These are phyloP conservation scores for Pempheris klunzingeri DNA, from an alignment of 2,797 vertebrate genomes.

Conservation along the genomic window DNA sequence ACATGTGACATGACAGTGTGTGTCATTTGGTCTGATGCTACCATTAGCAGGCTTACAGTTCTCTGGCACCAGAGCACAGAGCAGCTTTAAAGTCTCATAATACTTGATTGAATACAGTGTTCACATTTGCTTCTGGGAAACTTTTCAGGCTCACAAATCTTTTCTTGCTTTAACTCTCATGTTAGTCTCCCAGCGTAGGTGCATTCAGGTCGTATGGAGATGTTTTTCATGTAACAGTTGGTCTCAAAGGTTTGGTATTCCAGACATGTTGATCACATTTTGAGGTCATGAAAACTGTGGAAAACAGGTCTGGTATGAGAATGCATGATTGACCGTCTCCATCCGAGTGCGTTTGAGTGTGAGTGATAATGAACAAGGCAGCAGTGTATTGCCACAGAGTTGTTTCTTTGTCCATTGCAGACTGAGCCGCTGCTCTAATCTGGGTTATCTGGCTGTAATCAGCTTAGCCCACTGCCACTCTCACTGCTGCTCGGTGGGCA, in stretches of 20 bases:
- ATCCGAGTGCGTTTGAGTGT: slow-evolving; percentile 43
- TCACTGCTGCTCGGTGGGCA: slow-evolving; percentile 61
- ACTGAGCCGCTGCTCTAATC: slow-evolving; percentile 82
- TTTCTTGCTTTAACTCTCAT: too few species aligned
- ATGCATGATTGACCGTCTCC: slow-evolving; percentile 35
- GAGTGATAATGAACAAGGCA: slow-evolving; percentile 72
- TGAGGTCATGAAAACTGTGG: slow-evolving; percentile 30
- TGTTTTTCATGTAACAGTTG: slow-evolving; percentile 1
- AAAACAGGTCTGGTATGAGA: slow-evolving; percentile 51
- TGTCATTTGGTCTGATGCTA: slow-evolving; percentile 36
- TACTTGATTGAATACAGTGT: too few species aligned
- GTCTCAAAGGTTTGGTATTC: background rate
- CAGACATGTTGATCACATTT: background rate
- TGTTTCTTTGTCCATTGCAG: slow-evolving; percentile 72
- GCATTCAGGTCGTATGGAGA: slow-evolving; percentile 37
- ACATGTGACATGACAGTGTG: slow-evolving; percentile 19
- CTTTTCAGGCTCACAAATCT: too few species aligned
- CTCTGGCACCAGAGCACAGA: too few species aligned
- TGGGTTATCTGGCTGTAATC: slow-evolving; percentile 84
- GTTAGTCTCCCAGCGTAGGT: slow-evolving; percentile 24
- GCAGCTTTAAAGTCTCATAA: too few species aligned
- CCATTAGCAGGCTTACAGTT: too few species aligned
- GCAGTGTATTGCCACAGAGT: slow-evolving; percentile 67
- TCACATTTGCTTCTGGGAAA: too few species aligned
- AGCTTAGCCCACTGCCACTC: slow-evolving; percentile 73